Percentiles rank a stretch among this genome's conserved stretches.
Evolutionary conservation across 1,140 invertebrate genomes (phyloP).

Genomic region (Saccostrea echinata): DNA sequence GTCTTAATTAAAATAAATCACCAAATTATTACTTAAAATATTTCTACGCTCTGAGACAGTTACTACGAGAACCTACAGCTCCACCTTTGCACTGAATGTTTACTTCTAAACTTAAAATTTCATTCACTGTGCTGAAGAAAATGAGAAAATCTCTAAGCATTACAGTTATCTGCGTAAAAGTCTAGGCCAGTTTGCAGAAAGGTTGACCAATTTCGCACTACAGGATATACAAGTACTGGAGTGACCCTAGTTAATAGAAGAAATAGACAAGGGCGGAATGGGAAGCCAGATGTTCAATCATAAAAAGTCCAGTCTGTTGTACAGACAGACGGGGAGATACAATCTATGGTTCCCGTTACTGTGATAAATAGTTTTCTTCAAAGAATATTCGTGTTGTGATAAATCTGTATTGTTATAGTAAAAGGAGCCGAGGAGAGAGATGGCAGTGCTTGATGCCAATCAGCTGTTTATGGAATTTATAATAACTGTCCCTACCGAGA

Average conservation of each 20-base stretch:
- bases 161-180: background rate
- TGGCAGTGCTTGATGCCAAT: background rate
- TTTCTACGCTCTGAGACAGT: background rate
- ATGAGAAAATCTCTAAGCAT: background rate
- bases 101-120: background rate
- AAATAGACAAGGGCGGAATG: background rate
- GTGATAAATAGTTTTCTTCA: slow-evolving; percentile 1
- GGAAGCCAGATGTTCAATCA: background rate
- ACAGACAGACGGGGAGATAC: background rate
- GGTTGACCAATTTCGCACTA: background rate
- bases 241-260: background rate
- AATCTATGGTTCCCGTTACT: background rate
- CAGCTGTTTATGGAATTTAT: slow-evolving; percentile 1
- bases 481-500: background rate
- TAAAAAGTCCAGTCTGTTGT: background rate
- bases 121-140: background rate
- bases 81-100: background rate
- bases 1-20: too few species aligned
- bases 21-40: background rate
- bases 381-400: slow-evolving; percentile 7
- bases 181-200: background rate
- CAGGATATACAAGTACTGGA: background rate
- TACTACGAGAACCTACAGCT: too few species aligned
- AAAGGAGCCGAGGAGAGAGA: background rate
- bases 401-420: background rate